phyloP scores from a whole-genome alignment of 2,888 invertebrate genomes.

The Norana najaformis region DNA sequence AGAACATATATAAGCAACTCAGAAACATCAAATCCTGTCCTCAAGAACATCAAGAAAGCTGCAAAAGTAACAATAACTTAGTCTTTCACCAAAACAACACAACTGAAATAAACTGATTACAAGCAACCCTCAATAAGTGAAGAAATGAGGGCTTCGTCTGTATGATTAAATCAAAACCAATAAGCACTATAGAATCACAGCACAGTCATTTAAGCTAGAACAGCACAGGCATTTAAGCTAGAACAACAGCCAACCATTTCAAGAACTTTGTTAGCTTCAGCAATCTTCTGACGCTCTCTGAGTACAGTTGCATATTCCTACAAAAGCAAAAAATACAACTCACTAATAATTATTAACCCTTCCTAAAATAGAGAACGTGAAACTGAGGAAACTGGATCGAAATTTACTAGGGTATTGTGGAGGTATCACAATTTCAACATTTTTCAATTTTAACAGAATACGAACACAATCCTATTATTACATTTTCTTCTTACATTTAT shows the following conservation, averaged over 20 bases:
- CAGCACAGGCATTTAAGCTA: neutral
- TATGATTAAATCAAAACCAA: neutral
- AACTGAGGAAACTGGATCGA: no score
- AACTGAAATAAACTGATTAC: neutral
- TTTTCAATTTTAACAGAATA: no score
- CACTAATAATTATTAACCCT: constrained; percentile 8
- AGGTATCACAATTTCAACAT: no score
- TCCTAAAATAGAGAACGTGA: neutral
- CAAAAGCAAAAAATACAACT: constrained; percentile 28
- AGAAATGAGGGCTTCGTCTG: neutral
- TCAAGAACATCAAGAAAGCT: no score
- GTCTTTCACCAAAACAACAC: neutral
- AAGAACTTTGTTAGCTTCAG: constrained; percentile 44
- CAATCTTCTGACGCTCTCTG: constrained; percentile 59
- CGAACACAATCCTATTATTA: no score
- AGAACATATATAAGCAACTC: no score
- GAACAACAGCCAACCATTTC: neutral
- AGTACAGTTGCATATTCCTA: constrained; percentile 60
- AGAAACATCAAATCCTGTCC: no score
- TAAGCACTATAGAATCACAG: neutral
- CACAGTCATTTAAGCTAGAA: neutral
- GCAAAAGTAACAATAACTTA: no score
- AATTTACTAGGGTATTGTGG: no score
- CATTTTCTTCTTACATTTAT: no score
- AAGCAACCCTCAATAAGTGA: neutral